Evolutionary conservation across 1,140 invertebrate species (phyloP), one percentile per base, ranked within the genome.

Genomic region (Leptinotarsa texana): DNA sequence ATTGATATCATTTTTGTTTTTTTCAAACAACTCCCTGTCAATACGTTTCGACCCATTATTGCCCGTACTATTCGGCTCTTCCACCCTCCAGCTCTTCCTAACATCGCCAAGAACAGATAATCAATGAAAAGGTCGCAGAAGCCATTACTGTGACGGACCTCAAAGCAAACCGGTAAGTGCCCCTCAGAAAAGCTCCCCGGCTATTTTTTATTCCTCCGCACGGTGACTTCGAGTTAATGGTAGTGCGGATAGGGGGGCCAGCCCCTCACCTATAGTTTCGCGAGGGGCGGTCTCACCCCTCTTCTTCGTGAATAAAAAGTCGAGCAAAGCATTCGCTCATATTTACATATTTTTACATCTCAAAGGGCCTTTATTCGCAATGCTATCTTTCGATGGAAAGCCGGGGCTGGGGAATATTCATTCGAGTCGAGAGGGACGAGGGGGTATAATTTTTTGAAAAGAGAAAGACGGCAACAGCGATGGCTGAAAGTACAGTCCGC

Each of bases 331-430:
- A 79, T 80, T 78, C 75, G 78, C 74, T 77, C 75, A 75, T 72
- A 83, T 83, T 79, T 83, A 78, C 82, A 82, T 83, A 82, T 82
- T 83, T 83, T 82, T 81, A 73, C 82, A 83, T 83, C 69, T 78
- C 68, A 81, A 80, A 82, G 80, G 75, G 75, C 74, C 51, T 73
- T 75, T 74, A 79, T 76, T 72, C 75, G 78, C 80, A 75, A 74
- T 80, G 78, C 79, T 77, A 79, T 79, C 78, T 78, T 77, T 77
- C 69, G 74, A 69, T 78, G 79, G 75, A 77, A 77, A 72, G 15
- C 72, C 69, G 65, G 67, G 76, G 48, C 74, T 74, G 70, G 73
- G 78, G 75, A 78, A 80, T 80, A 79, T 79, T 77, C 78, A 77
- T 76, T 75, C 63, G 75, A 75, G 65, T 57, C 49, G 42, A 77